Evolutionary conservation across 2,113 vertebrate species (phyloP).

Genomic region (Baryphthengus martii): DNA sequence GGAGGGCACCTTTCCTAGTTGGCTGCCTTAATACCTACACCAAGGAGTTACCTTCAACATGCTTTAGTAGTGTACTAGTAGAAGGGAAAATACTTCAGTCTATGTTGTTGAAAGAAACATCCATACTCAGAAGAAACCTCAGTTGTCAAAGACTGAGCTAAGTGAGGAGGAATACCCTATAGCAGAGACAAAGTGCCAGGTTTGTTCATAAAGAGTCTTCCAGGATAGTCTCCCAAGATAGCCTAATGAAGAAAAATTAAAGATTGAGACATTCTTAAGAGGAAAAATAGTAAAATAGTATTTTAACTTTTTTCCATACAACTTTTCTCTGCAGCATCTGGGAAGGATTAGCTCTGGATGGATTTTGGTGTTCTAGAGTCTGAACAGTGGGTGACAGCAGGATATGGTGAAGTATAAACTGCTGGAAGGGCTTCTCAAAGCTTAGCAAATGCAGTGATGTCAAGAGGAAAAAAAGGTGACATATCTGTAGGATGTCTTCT

Average conservation of each 20-base stretch:
- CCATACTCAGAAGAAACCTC: not conserved
- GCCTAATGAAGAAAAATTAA: too few relatives aligned
- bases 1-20: not conserved
- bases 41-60: not conserved
- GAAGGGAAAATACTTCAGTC: not conserved
- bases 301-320: not conserved
- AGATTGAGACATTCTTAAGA: too few relatives aligned
- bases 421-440: not conserved
- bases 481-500: not conserved
- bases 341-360: not conserved
- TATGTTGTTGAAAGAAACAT: not conserved
- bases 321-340: not conserved
- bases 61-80: not conserved
- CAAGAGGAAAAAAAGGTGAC: not conserved
- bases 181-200: not conserved
- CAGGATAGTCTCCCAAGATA: not conserved
- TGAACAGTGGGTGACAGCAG: not conserved
- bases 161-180: not conserved
- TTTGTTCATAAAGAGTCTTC: not conserved
- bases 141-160: not conserved
- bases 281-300: not conserved
- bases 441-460: not conserved
- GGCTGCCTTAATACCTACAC: not conserved
- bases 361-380: not conserved
- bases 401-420: not conserved